phyloP scores from a whole-genome alignment of 2,113 vertebrate genomes.

The Hyperopisus bebe region DNA sequence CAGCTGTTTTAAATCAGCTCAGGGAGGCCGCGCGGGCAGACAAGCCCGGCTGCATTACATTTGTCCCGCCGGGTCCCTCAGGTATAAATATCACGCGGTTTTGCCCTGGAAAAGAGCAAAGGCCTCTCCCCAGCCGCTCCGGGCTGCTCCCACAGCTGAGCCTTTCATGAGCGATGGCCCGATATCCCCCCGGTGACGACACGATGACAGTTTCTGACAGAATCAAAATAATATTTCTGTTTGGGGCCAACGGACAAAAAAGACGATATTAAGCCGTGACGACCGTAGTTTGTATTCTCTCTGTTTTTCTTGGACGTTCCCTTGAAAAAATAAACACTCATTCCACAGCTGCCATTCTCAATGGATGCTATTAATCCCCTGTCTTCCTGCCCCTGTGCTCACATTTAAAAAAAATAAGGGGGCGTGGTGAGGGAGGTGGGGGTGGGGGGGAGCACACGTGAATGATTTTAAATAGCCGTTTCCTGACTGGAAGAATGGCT shows the following conservation, averaged over 20 bases:
- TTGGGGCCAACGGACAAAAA: constrained; percentile 40
- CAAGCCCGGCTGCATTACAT: constrained; percentile 65
- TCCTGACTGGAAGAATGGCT: constrained; percentile 4
- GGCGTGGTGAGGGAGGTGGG: neutral
- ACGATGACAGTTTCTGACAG: constrained; percentile 55
- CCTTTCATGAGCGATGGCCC: constrained; percentile 58
- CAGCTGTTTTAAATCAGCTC: constrained; percentile 80
- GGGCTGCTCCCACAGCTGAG: constrained; percentile 59
- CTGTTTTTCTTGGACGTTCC: constrained; percentile 14
- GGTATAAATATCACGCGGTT: constrained; percentile 66
- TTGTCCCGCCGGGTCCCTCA: constrained; percentile 59
- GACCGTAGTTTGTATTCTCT: constrained; percentile 3
- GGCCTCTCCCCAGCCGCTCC: constrained; percentile 53
- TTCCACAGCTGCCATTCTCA: constrained; percentile 6
- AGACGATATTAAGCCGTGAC: constrained; percentile 14
- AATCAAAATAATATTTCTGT: constrained; percentile 63
- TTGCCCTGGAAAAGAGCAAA: constrained; percentile 65
- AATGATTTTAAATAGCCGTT: neutral
- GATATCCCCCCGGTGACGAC: constrained; percentile 56
- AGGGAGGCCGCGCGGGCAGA: constrained; percentile 60
- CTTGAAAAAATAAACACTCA: constrained; percentile 1
- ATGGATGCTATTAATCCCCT: neutral
- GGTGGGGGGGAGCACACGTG: neutral
- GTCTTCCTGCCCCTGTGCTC: neutral
- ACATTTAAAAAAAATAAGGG: neutral